Conservation (phyloP, 2,888 invertebrate species). For the Troglohyphantes excavatus region DNA sequence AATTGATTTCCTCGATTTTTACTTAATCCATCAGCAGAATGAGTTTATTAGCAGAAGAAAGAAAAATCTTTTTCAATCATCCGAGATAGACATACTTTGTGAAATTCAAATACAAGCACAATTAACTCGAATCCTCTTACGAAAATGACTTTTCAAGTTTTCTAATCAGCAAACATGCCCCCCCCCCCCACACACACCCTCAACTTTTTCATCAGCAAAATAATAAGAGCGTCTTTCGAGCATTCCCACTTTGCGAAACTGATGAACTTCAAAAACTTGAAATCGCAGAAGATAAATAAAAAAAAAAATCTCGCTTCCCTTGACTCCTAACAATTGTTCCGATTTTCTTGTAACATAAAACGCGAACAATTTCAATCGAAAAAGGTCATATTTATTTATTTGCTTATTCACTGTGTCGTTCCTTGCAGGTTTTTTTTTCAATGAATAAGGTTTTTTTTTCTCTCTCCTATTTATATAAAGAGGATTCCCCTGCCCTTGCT, state of each 20-base stretch:
- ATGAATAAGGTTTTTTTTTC: neutral
- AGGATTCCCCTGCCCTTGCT: neutral
- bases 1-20: neutral
- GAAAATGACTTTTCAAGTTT: conserved; percentile 59
- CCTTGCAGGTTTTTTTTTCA: conserved; percentile 18
- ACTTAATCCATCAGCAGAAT: neutral
- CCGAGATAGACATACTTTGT: neutral
- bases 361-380: conserved; percentile 61
- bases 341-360: conserved; percentile 74
- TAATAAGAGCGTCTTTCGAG: neutral
- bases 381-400: conserved; percentile 63
- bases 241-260: conserved; percentile 18
- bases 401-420: conserved; percentile 39
- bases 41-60: neutral
- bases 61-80: neutral
- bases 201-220: conserved; percentile 9
- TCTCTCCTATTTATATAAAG: neutral
- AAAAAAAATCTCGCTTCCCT: conserved; percentile 28
- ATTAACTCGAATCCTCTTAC: conserved; percentile 44
- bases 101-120: conserved; percentile 6
- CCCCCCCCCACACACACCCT: neutral
- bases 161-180: conserved; percentile 37
- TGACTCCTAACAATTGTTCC: conserved; percentile 59
- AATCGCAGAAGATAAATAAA: conserved; percentile 1
- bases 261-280: conserved; percentile 52